A percentile compares a stretch with the other conserved stretches of the same genome.
These are phyloP conservation scores for Acanthoscelides obtectus DNA, from an alignment of 2,888 invertebrate genomes.

Conservation along the genomic window DNA sequence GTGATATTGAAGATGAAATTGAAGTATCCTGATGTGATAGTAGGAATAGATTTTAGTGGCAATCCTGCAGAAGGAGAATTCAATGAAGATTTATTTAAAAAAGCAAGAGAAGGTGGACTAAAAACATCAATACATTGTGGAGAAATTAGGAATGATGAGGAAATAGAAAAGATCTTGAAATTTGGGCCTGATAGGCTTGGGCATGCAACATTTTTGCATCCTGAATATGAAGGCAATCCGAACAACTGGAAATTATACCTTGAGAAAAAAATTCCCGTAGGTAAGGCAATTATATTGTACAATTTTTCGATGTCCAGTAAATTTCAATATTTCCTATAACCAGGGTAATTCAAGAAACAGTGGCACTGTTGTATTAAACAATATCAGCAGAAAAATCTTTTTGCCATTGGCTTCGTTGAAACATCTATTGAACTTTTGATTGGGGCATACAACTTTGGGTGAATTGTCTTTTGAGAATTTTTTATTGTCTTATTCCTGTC, in stretches of 20 bases:
- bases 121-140: constrained; percentile 75
- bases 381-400: too few species aligned
- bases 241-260: constrained; percentile 56
- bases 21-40: constrained; percentile 60
- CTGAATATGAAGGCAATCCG: constrained; percentile 56
- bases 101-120: constrained; percentile 61
- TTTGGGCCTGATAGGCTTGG: constrained; percentile 78
- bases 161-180: constrained; percentile 63
- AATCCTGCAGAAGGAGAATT: constrained; percentile 66
- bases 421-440: too few species aligned
- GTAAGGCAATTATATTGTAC: constrained; percentile 46
- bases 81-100: constrained; percentile 57
- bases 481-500: too few species aligned
- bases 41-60: constrained; percentile 57
- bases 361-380: too few species aligned
- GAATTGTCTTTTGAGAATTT: too few species aligned
- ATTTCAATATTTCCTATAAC: too few species aligned
- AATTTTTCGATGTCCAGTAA: too few species aligned
- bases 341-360: too few species aligned
- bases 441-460: too few species aligned
- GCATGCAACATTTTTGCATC: constrained; percentile 77
- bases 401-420: too few species aligned
- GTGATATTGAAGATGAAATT: constrained; percentile 59
- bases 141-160: constrained; percentile 67
- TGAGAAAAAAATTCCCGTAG: constrained; percentile 61